Percentiles rank a stretch among this genome's conserved stretches.
These are phyloP conservation scores for Acanthurus leucopareius DNA, from an alignment of 2,797 vertebrate species.

Conservation along the genomic window DNA sequence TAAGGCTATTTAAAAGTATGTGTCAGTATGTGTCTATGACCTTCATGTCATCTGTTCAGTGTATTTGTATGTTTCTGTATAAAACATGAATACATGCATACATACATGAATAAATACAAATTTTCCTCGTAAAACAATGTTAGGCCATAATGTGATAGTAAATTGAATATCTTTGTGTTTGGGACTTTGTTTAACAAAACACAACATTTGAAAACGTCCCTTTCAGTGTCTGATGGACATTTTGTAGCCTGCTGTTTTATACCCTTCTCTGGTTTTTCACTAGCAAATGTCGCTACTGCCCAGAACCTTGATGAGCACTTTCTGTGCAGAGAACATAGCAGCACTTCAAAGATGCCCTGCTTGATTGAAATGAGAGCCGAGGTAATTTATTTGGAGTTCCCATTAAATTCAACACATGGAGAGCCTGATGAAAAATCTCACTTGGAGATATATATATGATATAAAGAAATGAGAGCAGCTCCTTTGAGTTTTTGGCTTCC, in stretches of 20 bases:
- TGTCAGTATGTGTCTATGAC: background rate
- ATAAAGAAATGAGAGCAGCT: background rate
- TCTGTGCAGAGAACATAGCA: background rate
- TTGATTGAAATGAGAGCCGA: background rate
- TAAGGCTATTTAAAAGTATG: background rate
- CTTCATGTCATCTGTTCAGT: background rate
- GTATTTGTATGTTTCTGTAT: background rate
- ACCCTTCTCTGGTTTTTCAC: constrained; percentile 14
- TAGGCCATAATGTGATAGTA: background rate
- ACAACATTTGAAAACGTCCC: background rate
- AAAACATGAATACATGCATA: background rate
- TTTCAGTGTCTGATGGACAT: background rate
- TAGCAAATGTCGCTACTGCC: background rate
- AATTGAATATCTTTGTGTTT: background rate
- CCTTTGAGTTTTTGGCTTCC: constrained; percentile 5
- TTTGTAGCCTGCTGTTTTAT: background rate
- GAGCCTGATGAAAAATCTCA: constrained; percentile 16
- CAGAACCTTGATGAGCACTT: constrained; percentile 15
- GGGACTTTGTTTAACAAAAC: background rate
- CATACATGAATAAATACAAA: background rate
- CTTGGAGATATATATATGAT: background rate
- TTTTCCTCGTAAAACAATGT: background rate
- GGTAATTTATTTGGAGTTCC: too few species aligned
- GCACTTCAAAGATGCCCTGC: constrained; percentile 35
- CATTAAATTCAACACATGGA: background rate